A percentile compares a stretch with the other conserved stretches of the same genome.
Conservation (phyloP, 1,140 invertebrate genomes). For the Drosophila pseudoobscura region DNA sequence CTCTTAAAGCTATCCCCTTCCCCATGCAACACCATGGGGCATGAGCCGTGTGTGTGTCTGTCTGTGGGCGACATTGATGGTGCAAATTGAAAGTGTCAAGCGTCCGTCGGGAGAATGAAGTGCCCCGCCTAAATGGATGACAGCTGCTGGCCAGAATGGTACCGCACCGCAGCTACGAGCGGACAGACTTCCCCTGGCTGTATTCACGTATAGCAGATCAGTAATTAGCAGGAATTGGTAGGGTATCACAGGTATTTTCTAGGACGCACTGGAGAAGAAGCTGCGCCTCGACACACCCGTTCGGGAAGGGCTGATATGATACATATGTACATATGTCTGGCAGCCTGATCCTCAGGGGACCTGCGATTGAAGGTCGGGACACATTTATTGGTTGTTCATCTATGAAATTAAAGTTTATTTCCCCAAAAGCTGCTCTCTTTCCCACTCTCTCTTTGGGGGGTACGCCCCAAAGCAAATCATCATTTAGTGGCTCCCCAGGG, state of each 20-base stretch:
- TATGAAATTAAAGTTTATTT: conserved; percentile 54
- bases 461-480: conserved; percentile 53
- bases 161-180: too few species aligned
- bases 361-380: neutral
- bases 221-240: too few species aligned
- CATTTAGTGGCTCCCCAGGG: conserved; percentile 55
- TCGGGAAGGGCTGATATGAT: too few species aligned
- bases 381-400: conserved; percentile 31
- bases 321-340: too few species aligned
- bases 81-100: neutral
- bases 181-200: neutral
- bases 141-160: too few species aligned
- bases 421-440: conserved; percentile 1
- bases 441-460: neutral
- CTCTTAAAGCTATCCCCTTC: conserved; percentile 4
- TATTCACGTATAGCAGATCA: too few species aligned
- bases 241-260: too few species aligned
- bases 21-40: neutral
- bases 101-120: neutral
- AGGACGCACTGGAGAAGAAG: too few species aligned
- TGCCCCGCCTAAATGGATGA: neutral
- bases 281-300: too few species aligned
- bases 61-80: conserved; percentile 8
- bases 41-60: neutral
- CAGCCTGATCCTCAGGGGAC: too few species aligned